Percentiles rank a stretch among this genome's conserved stretches.
These are phyloP conservation scores for Melopsittacus undulatus DNA, from an alignment of 2,797 vertebrate genomes.

Conservation along the genomic window DNA sequence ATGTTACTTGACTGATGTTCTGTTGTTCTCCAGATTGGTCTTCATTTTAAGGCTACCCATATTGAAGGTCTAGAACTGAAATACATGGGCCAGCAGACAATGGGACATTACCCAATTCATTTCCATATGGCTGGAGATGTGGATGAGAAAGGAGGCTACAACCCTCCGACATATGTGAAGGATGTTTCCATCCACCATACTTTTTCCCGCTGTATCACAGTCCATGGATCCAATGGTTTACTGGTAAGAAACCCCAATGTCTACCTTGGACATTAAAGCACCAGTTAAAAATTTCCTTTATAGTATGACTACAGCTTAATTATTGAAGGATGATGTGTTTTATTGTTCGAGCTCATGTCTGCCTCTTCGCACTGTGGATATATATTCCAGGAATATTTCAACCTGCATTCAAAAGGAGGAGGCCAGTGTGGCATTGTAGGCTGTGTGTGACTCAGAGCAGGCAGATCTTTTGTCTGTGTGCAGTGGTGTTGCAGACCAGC, in stretches of 20 bases:
- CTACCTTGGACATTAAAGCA: background rate
- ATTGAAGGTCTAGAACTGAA: constrained; percentile 89
- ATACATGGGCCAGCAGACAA: constrained; percentile 94
- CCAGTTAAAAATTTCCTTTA: background rate
- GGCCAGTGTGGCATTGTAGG: background rate
- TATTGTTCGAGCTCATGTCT: background rate
- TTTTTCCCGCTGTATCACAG: constrained; percentile 93
- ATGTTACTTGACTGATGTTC: background rate
- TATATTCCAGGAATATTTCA: background rate
- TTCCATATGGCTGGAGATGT: constrained; percentile 95
- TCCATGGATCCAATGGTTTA: constrained; percentile 92
- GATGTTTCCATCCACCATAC: constrained; percentile 92
- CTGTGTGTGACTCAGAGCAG: background rate
- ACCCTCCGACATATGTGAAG: constrained; percentile 86
- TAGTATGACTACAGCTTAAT: background rate
- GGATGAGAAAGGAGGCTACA: constrained; percentile 88
- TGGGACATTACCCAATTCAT: constrained; percentile 96
- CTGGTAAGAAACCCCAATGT: constrained; percentile 82
- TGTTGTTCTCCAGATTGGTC: constrained; percentile 82
- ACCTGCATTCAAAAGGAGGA: background rate
- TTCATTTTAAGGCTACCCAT: constrained; percentile 86
- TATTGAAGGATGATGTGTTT: background rate
- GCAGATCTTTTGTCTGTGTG: background rate
- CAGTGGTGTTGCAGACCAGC: background rate
- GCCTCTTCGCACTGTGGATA: background rate